These are phyloP conservation scores for Portunus trituberculatus DNA, from an alignment of 1,140 invertebrate species.

Conservation along the genomic window DNA sequence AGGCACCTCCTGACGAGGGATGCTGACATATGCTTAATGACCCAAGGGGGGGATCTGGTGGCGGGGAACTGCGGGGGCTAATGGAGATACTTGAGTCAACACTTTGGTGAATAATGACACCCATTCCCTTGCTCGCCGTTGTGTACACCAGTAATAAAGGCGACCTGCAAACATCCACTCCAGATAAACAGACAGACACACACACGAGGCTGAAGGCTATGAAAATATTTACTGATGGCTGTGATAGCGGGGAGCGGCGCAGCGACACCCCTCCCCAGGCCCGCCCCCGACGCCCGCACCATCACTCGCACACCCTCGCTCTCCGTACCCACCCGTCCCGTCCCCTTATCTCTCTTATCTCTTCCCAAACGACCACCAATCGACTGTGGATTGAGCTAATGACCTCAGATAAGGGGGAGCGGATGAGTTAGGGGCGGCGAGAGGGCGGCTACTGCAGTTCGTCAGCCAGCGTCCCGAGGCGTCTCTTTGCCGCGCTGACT, in stretches of 20 bases:
- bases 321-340: neutral
- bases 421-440: slow-evolving; percentile 15
- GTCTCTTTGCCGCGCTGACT: neutral
- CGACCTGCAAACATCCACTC: neutral
- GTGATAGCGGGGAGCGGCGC: neutral
- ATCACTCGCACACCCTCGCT: neutral
- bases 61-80: neutral
- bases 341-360: slow-evolving; percentile 66
- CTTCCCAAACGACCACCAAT: slow-evolving; percentile 68
- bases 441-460: neutral
- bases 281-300: neutral
- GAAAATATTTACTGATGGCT: slow-evolving; percentile 1
- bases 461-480: neutral
- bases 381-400: slow-evolving; percentile 74
- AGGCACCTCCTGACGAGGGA: neutral
- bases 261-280: neutral
- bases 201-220: slow-evolving; percentile 24
- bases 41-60: neutral
- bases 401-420: slow-evolving; percentile 60
- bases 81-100: neutral
- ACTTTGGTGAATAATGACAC: neutral
- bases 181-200: slow-evolving; percentile 23
- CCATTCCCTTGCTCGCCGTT: neutral
- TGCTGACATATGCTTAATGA: neutral
- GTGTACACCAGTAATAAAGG: neutral